phyloP scores from a whole-genome alignment of 2,113 vertebrate species.

The Anthoscopus minutus region DNA sequence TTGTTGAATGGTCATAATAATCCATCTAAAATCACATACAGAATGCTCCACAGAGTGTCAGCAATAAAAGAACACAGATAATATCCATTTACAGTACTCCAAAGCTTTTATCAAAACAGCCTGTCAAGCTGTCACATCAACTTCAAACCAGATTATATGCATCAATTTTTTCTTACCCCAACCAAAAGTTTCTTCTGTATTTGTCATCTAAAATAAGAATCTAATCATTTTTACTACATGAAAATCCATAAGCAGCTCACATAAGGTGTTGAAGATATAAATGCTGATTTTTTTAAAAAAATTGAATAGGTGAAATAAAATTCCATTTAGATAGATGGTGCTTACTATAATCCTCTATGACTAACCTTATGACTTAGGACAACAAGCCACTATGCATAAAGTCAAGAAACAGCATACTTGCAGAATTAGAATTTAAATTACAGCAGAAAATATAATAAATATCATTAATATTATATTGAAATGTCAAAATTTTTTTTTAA shows the following conservation, averaged over 20 bases:
- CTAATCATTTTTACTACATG: background rate
- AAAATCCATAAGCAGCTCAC: background rate
- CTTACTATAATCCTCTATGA: background rate
- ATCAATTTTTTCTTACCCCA: background rate
- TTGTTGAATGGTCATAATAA: background rate
- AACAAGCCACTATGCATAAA: background rate
- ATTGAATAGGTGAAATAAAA: background rate
- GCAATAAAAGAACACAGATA: constrained; percentile 31
- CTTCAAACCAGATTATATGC: background rate
- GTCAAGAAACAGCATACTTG: background rate
- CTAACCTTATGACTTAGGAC: background rate
- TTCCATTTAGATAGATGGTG: background rate
- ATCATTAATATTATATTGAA: background rate
- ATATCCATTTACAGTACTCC: constrained; percentile 5
- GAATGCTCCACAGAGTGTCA: background rate
- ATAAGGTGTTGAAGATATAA: background rate
- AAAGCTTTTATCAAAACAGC: constrained; percentile 20
- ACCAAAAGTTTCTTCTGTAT: background rate
- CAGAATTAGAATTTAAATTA: background rate
- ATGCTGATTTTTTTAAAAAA: background rate
- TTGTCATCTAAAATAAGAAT: constrained; percentile 2
- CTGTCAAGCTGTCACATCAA: constrained; percentile 13
- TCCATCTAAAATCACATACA: constrained; percentile 22
- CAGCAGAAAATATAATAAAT: background rate
- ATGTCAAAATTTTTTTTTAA: background rate